Conservation (phyloP, 2,888 invertebrate species). For the Habroteleia sp. region DNA sequence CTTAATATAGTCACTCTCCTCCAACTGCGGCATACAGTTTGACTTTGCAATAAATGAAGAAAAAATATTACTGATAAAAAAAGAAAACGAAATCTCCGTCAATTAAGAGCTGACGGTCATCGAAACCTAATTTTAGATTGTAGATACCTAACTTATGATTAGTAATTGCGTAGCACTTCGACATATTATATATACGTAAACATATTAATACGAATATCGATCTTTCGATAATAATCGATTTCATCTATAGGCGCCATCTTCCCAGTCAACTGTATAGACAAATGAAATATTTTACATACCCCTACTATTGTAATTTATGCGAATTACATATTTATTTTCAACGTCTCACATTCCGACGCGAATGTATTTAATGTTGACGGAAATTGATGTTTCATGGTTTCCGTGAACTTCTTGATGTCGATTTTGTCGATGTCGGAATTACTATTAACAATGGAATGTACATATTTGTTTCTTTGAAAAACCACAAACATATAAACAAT, state of each 20-base stretch:
- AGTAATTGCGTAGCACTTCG: slow-evolving; percentile 62
- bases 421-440: neutral
- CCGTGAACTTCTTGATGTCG: slow-evolving; percentile 13
- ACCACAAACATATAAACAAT: slow-evolving; percentile 34
- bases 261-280: slow-evolving; percentile 4
- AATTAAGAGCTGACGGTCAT: slow-evolving; percentile 58
- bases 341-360: slow-evolving; percentile 32
- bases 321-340: slow-evolving; percentile 16
- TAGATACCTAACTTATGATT: slow-evolving; percentile 62
- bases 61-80: slow-evolving; percentile 14
- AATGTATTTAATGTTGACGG: slow-evolving; percentile 27
- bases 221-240: slow-evolving; percentile 58
- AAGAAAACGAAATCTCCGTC: slow-evolving; percentile 36
- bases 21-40: slow-evolving; percentile 48
- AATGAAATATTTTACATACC: slow-evolving; percentile 6
- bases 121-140: slow-evolving; percentile 64
- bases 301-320: slow-evolving; percentile 4
- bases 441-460: slow-evolving; percentile 23
- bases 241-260: slow-evolving; percentile 59
- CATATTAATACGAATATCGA: slow-evolving; percentile 57
- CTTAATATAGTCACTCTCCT: slow-evolving; percentile 29
- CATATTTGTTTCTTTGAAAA: slow-evolving; percentile 48
- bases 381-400: slow-evolving; percentile 17
- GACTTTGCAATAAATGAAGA: slow-evolving; percentile 45
- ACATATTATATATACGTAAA: slow-evolving; percentile 56